These are phyloP conservation scores for Eurytoma californica DNA, from an alignment of 2,888 invertebrate genomes.

Conservation along the genomic window DNA sequence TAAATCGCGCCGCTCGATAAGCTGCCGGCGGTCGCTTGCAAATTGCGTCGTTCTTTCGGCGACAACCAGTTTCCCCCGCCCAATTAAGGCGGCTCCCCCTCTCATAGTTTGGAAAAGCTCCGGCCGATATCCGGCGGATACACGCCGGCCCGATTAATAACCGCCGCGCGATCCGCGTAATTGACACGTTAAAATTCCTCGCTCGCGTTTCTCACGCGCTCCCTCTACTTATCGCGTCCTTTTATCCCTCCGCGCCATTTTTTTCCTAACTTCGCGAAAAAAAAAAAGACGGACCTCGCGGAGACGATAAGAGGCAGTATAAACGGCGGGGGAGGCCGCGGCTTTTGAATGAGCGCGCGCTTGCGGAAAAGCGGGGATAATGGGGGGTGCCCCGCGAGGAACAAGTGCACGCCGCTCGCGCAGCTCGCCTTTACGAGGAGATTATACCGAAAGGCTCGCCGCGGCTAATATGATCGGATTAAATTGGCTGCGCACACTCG, in stretches of 20 bases:
- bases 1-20: not conserved
- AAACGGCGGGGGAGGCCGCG: conserved; percentile 32
- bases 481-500: conserved; percentile 54
- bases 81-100: not conserved
- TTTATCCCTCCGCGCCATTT: not conserved
- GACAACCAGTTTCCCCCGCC: not conserved
- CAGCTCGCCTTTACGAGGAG: conserved; percentile 52
- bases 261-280: not conserved
- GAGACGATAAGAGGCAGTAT: not conserved
- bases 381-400: not conserved
- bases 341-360: not conserved
- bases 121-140: not conserved
- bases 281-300: not conserved
- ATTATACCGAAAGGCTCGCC: conserved; percentile 52
- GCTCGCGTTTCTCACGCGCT: not conserved
- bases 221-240: conserved; percentile 29
- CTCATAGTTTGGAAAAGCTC: conserved; percentile 7
- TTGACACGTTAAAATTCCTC: conserved; percentile 13
- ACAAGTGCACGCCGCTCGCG: conserved; percentile 36
- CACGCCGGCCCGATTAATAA: too few relatives aligned
- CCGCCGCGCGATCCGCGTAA: not conserved
- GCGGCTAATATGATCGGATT: conserved; percentile 57
- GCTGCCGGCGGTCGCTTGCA: not conserved
- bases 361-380: not conserved
- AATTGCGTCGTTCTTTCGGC: conserved; percentile 4